Conservation (phyloP, 2,888 invertebrate species). For the Rhaphigaster nebulosa region DNA sequence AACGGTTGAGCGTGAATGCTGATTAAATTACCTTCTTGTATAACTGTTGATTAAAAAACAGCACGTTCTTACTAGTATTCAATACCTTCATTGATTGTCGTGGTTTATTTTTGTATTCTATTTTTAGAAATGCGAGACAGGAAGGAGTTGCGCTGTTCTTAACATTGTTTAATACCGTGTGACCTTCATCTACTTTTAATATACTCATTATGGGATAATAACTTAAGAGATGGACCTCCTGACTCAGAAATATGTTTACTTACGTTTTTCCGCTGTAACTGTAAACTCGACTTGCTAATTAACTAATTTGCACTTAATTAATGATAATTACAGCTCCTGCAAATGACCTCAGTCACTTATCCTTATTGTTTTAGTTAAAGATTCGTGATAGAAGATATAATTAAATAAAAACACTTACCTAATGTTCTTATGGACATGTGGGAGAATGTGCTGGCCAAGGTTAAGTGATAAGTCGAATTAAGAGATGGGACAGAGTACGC, state of each 20-base stretch:
- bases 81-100: no score
- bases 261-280: background rate
- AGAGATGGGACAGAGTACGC: background rate
- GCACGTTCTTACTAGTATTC: no score
- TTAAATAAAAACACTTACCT: background rate
- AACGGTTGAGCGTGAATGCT: no score
- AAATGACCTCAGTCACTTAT: background rate
- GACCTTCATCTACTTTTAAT: background rate
- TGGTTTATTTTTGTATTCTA: background rate
- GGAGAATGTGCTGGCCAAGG: background rate
- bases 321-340: background rate
- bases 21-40: no score
- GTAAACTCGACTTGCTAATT: background rate
- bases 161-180: background rate
- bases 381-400: background rate
- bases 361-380: conserved; percentile 1
- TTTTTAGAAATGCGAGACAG: background rate
- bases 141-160: background rate
- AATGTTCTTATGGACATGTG: background rate
- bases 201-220: background rate
- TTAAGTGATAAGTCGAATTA: background rate
- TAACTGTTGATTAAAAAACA: no score
- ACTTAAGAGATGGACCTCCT: background rate
- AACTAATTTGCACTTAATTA: background rate
- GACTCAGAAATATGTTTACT: background rate